These are phyloP conservation scores for Rousettus madagascariensis DNA, from an alignment of 2,797 vertebrate species.

Conservation along the genomic window DNA sequence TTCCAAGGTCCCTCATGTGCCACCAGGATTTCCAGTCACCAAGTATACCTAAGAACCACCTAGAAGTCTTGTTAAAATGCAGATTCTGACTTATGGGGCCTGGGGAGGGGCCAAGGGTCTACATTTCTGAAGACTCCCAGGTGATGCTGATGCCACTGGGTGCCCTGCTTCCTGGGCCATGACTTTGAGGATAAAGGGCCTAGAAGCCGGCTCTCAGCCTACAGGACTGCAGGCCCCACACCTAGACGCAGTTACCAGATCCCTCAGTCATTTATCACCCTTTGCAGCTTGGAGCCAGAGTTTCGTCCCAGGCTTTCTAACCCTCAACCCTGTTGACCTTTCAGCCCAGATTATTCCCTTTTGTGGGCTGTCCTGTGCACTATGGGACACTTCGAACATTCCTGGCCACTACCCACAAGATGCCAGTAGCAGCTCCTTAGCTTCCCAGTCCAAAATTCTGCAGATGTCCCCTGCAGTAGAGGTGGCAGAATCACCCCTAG, in stretches of 20 bases:
- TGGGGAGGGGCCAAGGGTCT: not conserved
- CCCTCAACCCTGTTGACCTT: not conserved
- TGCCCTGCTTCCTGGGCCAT: not conserved
- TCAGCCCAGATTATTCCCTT: not conserved
- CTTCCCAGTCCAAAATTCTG: not conserved
- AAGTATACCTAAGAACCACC: not conserved
- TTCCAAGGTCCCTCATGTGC: not conserved
- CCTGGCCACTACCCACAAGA: not conserved
- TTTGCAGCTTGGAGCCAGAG: not conserved
- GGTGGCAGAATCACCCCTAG: not conserved
- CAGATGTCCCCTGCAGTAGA: not conserved
- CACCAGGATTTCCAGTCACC: not conserved
- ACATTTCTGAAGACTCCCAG: not conserved
- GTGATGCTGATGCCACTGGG: not conserved
- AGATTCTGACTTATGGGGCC: not conserved
- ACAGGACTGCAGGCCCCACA: not conserved
- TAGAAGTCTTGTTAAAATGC: not conserved
- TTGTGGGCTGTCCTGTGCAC: not conserved
- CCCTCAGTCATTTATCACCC: not conserved
- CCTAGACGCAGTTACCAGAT: not conserved
- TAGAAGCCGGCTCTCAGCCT: not conserved
- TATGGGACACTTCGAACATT: not conserved
- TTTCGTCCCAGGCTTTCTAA: not conserved
- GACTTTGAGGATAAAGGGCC: not conserved
- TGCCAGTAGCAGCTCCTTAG: not conserved